A percentile compares a stretch with the other conserved stretches of the same genome.
phyloP scores from a whole-genome alignment of 2,888 invertebrate genomes.

The Rhagonycha lutea region DNA sequence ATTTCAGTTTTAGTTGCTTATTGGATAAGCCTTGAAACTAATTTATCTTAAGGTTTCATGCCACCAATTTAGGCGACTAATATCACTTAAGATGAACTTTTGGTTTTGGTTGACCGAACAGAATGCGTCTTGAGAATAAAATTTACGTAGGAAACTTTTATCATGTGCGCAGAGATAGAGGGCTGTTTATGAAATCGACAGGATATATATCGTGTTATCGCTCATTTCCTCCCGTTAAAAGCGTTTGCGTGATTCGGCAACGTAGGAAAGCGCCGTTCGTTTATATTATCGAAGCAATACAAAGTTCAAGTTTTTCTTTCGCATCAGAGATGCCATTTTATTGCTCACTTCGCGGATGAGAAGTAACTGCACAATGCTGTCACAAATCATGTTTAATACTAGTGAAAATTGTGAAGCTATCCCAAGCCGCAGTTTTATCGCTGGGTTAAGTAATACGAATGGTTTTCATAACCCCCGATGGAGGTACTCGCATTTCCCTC shows the following conservation, averaged over 20 bases:
- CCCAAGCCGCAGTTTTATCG: slow-evolving; percentile 57
- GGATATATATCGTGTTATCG: slow-evolving; percentile 8
- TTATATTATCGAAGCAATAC: slow-evolving; percentile 18
- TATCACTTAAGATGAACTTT: slow-evolving; percentile 22
- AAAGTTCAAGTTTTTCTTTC: slow-evolving; percentile 28
- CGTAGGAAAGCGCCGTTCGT: slow-evolving; percentile 12
- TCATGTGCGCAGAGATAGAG: slow-evolving; percentile 15
- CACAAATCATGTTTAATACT: slow-evolving; percentile 57
- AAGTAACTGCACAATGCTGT: slow-evolving; percentile 45
- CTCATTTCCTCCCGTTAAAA: slow-evolving; percentile 7
- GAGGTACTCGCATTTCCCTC: slow-evolving; percentile 39
- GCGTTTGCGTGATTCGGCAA: slow-evolving; percentile 10
- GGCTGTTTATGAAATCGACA: slow-evolving; percentile 21
- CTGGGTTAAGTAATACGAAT: slow-evolving; percentile 61
- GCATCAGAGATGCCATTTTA: slow-evolving; percentile 33
- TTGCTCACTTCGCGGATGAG: slow-evolving; percentile 40
- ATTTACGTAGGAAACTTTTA: slow-evolving; percentile 19
- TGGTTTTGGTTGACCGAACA: slow-evolving; percentile 19
- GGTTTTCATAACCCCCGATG: slow-evolving; percentile 52
- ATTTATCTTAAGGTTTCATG: slow-evolving; percentile 32
- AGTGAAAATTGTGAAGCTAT: slow-evolving; percentile 55
- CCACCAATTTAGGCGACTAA: slow-evolving; percentile 24
- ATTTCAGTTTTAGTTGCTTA: slow-evolving; percentile 33
- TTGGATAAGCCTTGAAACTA: slow-evolving; percentile 33
- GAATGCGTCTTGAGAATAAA: slow-evolving; percentile 13